phyloP scores from a whole-genome alignment of 2,113 vertebrate species.

The Zeus faber region DNA sequence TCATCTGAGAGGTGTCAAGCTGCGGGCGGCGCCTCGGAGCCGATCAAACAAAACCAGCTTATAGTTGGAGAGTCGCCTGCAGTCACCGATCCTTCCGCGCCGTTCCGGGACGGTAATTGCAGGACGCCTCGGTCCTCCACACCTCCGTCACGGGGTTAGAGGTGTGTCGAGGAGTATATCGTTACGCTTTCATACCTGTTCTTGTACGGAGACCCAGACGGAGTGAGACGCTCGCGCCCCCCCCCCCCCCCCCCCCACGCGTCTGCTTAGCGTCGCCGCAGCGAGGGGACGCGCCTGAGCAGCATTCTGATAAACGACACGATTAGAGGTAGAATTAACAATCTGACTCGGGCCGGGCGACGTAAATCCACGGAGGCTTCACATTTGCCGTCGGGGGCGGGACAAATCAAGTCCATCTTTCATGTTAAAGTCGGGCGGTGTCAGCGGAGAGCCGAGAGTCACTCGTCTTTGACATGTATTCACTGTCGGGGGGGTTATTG shows the following conservation, averaged over 20 bases:
- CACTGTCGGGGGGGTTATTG: conserved; percentile 49
- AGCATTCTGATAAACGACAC: conserved; percentile 91
- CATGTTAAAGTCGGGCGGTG: conserved; percentile 51
- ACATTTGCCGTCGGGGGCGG: conserved; percentile 68
- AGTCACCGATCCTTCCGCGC: too few species aligned
- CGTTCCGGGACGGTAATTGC: too few species aligned
- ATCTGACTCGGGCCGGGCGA: conserved; percentile 85
- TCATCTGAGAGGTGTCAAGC: too few species aligned
- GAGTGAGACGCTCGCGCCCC: conserved; percentile 7
- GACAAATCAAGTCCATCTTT: conserved; percentile 80
- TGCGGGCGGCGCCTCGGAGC: too few species aligned
- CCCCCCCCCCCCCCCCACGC: conserved; percentile 38
- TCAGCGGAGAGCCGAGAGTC: conserved; percentile 18
- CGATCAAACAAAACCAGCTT: too few species aligned
- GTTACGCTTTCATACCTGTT: too few species aligned
- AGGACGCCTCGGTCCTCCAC: too few species aligned
- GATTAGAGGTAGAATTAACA: conserved; percentile 94
- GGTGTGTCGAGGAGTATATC: too few species aligned
- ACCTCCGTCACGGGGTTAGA: too few species aligned
- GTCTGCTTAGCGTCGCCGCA: conserved; percentile 77
- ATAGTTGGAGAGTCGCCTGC: too few species aligned
- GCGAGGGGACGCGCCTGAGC: conserved; percentile 81
- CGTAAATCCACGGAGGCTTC: conserved; percentile 77
- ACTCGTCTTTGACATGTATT: conserved; percentile 49
- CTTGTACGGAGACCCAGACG: neutral